Conservation (phyloP, 2,113 vertebrate species). For the Gadus chalcogrammus region DNA sequence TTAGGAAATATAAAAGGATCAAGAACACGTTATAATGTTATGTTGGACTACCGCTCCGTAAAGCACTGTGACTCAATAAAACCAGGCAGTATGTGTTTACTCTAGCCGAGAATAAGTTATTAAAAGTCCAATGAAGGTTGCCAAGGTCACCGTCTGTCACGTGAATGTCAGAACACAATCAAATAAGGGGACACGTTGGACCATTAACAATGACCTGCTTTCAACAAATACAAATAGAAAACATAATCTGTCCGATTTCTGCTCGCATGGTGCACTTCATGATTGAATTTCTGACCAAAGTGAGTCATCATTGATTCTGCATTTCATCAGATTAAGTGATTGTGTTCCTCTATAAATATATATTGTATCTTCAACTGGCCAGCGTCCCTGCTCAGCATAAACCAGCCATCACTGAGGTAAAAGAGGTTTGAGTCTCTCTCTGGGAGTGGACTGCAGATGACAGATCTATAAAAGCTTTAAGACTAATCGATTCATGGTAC, state of each 20-base stretch:
- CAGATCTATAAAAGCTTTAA: too few relatives aligned
- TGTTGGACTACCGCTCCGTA: too few relatives aligned
- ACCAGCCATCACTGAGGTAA: not conserved
- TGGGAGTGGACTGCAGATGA: not conserved
- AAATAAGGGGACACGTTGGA: not conserved
- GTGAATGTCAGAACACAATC: not conserved
- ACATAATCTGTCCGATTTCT: not conserved
- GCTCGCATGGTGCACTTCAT: not conserved
- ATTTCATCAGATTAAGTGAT: not conserved
- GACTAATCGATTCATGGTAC: too few relatives aligned
- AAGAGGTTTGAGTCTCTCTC: not conserved
- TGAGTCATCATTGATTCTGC: not conserved
- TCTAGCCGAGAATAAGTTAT: too few relatives aligned
- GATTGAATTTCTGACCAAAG: not conserved
- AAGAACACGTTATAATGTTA: too few relatives aligned
- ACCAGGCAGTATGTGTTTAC: too few relatives aligned
- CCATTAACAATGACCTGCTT: not conserved
- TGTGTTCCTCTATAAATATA: not conserved
- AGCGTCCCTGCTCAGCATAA: not conserved
- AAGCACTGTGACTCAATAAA: too few relatives aligned
- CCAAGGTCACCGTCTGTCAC: not conserved
- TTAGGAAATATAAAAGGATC: too few relatives aligned
- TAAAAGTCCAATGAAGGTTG: not conserved
- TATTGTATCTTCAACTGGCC: not conserved
- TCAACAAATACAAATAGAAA: not conserved